Base-by-base conservation (phyloP, 1,140 invertebrate species). In the Bradynema listronoti region DNA sequence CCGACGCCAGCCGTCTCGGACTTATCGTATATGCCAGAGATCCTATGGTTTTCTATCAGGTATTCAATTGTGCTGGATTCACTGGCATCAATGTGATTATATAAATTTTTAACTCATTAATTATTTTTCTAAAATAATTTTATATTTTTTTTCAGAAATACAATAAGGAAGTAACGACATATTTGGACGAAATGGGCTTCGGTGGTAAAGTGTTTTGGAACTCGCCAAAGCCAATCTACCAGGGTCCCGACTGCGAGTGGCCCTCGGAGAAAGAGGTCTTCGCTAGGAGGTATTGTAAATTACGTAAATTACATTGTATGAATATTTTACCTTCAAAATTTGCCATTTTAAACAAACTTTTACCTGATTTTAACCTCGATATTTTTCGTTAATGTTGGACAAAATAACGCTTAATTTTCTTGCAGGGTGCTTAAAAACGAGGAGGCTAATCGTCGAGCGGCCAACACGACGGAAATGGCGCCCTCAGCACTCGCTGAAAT, bases 221-320 rank as follows among this genome's bases (percentile, higher is more conserved):
- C 54, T 70, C 73, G 30, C 74, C 74, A 42, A 51, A 61, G 34
- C 73, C 74, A 33, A 77, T 77, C 52, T 77, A 77, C 51, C 74
- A 77, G 59, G 74, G 74, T 22, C 69, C 72, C 39, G 74, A 77
- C 45, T 77, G 74, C 52, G 73, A 77, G 29, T 78, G 71, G 71
- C 74, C 74, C n/a, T 66, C 67, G 14, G 74, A 77, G 56, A 78
- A 78, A 46, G 74, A 77, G 58, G 74, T 77, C 19, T 77, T 77
- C 49, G 74, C 74, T 24, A 59, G 74, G 57, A 61, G 73, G 73
- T 73, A 53, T 30, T 27, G 32, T 34, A 60, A 19, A 22, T 4
- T 45, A n/a, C 19, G 6, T 16, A 19, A 3, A 27, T 65, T 45
- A 24, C 6, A 4, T 68, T 11, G n/a, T 49, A 19, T 22, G 30